Percentiles rank a stretch among this genome's conserved stretches.
These are phyloP conservation scores for Catharus fuscescens DNA, from an alignment of 2,113 vertebrate species.

Conservation along the genomic window DNA sequence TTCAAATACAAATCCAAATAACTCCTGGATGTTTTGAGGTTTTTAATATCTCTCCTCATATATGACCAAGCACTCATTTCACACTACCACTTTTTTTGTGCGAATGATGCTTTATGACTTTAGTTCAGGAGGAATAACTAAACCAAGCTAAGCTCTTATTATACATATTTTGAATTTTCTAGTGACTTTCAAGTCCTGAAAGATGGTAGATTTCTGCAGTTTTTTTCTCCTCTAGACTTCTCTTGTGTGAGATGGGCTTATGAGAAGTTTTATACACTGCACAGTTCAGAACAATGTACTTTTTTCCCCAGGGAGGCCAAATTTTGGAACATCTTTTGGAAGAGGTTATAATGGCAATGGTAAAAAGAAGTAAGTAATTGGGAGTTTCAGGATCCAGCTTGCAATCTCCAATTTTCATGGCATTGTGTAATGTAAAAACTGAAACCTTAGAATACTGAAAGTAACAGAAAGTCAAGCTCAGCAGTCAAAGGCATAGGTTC, in stretches of 20 bases:
- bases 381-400: background rate
- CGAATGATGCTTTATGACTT: background rate
- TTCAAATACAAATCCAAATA: background rate
- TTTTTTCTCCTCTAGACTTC: background rate
- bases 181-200: background rate
- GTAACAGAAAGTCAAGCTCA: background rate
- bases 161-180: background rate
- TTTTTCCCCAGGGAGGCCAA: background rate
- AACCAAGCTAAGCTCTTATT: background rate
- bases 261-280: background rate
- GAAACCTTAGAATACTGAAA: background rate
- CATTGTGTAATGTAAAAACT: background rate
- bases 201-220: accelerated
- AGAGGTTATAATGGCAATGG: background rate
- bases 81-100: background rate
- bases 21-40: background rate
- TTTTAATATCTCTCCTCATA: background rate
- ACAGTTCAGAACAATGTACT: background rate
- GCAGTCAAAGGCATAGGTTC: background rate
- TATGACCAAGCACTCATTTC: background rate
- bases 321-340: background rate
- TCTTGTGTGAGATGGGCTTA: background rate
- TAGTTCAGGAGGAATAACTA: background rate
- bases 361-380: background rate
- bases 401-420: background rate